Evolutionary conservation across 2,113 vertebrate species (phyloP).

Genomic region (Pardalotus punctatus): DNA sequence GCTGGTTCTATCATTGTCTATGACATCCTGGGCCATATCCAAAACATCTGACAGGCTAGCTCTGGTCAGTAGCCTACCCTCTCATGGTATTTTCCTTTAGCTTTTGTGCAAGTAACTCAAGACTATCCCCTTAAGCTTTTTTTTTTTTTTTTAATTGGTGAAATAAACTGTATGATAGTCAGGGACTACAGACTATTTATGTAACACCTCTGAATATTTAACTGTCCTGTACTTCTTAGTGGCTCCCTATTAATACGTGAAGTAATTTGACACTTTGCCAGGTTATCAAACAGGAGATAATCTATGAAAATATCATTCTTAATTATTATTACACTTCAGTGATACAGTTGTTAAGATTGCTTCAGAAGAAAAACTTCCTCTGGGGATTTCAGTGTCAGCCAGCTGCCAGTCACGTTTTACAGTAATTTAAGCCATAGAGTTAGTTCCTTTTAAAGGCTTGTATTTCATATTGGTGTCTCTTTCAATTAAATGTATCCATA

Average conservation of each 20-base stretch:
- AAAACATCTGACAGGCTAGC: neutral
- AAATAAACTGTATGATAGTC: neutral
- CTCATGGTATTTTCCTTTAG: neutral
- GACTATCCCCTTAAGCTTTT: neutral
- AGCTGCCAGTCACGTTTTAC: neutral
- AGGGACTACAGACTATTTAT: neutral
- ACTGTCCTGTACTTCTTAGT: neutral
- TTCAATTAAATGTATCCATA: neutral
- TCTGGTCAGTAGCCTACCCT: neutral
- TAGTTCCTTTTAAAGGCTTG: neutral
- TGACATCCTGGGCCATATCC: neutral
- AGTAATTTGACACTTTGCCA: neutral
- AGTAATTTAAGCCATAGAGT: neutral
- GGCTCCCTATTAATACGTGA: neutral
- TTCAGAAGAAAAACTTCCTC: constrained; percentile 1
- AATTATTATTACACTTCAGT: neutral
- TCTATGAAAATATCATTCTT: neutral
- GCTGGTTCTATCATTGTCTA: neutral
- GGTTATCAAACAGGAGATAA: neutral
- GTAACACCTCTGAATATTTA: neutral
- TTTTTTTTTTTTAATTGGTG: neutral
- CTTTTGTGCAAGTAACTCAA: neutral
- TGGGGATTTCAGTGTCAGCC: neutral
- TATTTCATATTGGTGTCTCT: neutral
- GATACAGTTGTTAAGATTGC: neutral